Conservation (phyloP, 1,140 invertebrate species). For the Calephelis virginiensis region DNA sequence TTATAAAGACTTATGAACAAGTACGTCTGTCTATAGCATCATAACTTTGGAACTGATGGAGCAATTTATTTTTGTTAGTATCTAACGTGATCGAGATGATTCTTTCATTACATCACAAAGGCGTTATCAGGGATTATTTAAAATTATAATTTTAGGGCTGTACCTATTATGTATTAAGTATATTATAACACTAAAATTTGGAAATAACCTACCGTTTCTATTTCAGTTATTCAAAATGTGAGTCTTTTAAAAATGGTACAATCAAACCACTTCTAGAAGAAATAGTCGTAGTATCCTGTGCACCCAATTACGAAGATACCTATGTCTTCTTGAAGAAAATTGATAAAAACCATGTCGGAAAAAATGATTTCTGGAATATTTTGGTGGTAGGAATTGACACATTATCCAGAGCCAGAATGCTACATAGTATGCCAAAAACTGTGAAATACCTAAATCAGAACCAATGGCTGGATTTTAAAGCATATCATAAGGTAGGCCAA, state of each 20-base stretch:
- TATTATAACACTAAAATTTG: too few relatives aligned
- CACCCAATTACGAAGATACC: conserved; percentile 45
- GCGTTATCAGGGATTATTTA: too few relatives aligned
- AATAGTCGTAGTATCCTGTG: conserved; percentile 47
- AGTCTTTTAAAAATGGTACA: conserved; percentile 39
- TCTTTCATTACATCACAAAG: too few relatives aligned
- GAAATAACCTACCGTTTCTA: conserved; percentile 1
- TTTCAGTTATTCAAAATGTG: conserved; percentile 45
- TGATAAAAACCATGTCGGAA: conserved; percentile 15
- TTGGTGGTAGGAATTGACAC: conserved; percentile 90
- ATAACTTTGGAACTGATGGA: too few relatives aligned
- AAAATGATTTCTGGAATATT: conserved; percentile 78
- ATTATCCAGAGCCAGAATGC: conserved; percentile 88
- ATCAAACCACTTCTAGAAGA: conserved; percentile 37
- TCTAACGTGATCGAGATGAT: too few relatives aligned
- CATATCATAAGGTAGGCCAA: conserved; percentile 64
- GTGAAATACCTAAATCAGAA: conserved; percentile 81
- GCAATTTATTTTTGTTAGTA: too few relatives aligned
- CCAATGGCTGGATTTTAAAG: conserved; percentile 75
- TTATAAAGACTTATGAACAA: too few relatives aligned
- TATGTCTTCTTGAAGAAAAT: conserved; percentile 48
- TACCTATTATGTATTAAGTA: too few relatives aligned
- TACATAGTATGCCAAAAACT: conserved; percentile 87
- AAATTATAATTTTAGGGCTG: too few relatives aligned
- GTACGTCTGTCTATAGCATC: too few relatives aligned